Evolutionary conservation across 2,113 vertebrate species (phyloP).

Genomic region (Thoracochromis brauschi): DNA sequence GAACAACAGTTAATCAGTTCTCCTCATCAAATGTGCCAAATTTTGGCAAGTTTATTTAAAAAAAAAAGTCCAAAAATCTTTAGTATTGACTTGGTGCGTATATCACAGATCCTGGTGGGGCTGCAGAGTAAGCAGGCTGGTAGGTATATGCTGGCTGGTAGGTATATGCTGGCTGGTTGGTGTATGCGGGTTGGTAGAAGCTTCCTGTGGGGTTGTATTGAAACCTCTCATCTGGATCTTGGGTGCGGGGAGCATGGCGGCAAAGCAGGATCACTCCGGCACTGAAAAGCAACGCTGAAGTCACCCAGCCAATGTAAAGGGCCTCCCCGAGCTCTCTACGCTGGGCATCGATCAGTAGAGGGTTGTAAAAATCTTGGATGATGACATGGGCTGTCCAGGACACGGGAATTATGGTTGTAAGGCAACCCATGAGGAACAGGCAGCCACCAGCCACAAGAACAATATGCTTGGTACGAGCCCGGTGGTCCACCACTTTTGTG

Average conservation of each 20-base stretch:
- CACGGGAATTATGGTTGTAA: conserved; percentile 72
- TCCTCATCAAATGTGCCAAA: not conserved
- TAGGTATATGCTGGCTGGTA: conserved; percentile 57
- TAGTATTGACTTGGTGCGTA: conserved; percentile 58
- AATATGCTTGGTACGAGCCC: conserved; percentile 66
- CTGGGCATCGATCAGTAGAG: conserved; percentile 71
- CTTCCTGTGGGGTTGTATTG: conserved; percentile 19
- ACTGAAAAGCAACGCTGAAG: conserved; percentile 64
- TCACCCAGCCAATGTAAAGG: conserved; percentile 77
- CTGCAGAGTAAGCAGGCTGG: conserved; percentile 56
- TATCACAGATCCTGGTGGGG: conserved; percentile 51
- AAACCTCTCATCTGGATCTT: conserved; percentile 43
- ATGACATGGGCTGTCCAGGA: conserved; percentile 74
- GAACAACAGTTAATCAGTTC: not conserved
- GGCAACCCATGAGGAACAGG: conserved; percentile 64
- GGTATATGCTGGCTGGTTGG: conserved; percentile 45
- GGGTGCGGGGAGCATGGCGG: conserved; percentile 68
- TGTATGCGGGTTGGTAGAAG: conserved; percentile 49
- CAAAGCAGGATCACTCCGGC: conserved; percentile 74
- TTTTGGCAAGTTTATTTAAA: not conserved
- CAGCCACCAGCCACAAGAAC: conserved; percentile 69
- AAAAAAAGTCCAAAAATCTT: not conserved
- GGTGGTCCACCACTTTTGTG: conserved; percentile 63
- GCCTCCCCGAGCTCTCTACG: conserved; percentile 76
- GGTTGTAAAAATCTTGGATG: conserved; percentile 76